A percentile compares a stretch with the other conserved stretches of the same genome.
These are phyloP conservation scores for Acanthurus leucopareius DNA, from an alignment of 2,797 vertebrate species.

Conservation along the genomic window DNA sequence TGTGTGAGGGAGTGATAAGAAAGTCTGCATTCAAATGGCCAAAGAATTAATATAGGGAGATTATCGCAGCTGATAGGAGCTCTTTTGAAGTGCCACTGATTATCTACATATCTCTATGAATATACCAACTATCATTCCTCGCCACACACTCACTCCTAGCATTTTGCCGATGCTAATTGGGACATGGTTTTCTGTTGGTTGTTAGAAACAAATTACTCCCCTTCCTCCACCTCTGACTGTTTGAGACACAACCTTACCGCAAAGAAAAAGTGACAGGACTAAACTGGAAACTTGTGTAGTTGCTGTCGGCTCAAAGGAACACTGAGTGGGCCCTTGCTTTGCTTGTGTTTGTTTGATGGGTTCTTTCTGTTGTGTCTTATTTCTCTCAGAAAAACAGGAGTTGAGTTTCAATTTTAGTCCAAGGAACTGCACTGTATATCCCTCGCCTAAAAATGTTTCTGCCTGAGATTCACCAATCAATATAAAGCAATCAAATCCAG, in stretches of 20 bases:
- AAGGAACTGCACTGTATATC: background rate
- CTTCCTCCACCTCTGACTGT: constrained; percentile 24
- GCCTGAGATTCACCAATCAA: constrained; percentile 4
- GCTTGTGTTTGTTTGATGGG: constrained; percentile 40
- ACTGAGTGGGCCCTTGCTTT: constrained; percentile 30
- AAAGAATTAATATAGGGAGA: constrained; percentile 81
- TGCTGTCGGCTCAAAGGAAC: constrained; percentile 26
- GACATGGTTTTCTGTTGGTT: constrained; percentile 55
- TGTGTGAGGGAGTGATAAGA: constrained; percentile 78
- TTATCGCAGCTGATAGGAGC: constrained; percentile 76
- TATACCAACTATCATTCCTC: constrained; percentile 68
- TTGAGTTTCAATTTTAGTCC: constrained; percentile 16
- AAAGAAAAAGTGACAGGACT: constrained; percentile 19
- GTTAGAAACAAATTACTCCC: constrained; percentile 57
- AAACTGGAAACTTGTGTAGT: constrained; percentile 12
- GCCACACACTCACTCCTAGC: constrained; percentile 63
- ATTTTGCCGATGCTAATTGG: constrained; percentile 68
- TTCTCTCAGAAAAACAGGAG: constrained; percentile 9
- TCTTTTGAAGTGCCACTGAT: constrained; percentile 78
- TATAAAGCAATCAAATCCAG: background rate
- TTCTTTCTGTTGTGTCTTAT: constrained; percentile 15
- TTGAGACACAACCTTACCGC: constrained; percentile 22
- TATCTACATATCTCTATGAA: constrained; percentile 79
- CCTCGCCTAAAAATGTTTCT: background rate
- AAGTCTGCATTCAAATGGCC: constrained; percentile 74